These are phyloP conservation scores for Pluvialis apricaria DNA, from an alignment of 2,113 vertebrate genomes.

Conservation along the genomic window DNA sequence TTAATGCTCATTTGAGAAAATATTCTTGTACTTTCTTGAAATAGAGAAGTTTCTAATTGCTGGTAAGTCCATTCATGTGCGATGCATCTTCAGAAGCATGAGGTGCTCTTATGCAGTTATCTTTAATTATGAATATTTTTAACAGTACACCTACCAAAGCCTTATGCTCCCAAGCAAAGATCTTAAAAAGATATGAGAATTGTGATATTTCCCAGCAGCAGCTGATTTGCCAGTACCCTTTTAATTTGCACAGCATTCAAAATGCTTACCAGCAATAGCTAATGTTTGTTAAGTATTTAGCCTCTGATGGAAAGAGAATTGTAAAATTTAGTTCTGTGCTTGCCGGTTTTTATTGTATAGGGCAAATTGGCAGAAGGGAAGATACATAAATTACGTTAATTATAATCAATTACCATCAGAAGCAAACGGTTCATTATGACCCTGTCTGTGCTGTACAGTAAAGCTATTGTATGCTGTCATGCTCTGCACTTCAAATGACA, in stretches of 20 bases:
- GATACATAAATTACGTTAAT: background rate
- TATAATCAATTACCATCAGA: background rate
- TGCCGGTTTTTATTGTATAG: background rate
- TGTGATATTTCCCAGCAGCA: background rate
- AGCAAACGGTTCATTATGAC: background rate
- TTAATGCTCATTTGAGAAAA: background rate
- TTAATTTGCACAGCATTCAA: background rate
- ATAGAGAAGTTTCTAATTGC: background rate
- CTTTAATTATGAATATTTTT: background rate
- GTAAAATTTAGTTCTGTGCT: background rate
- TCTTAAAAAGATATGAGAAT: background rate
- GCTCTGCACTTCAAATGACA: background rate
- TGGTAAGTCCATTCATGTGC: fast-evolving
- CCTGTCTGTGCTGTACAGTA: background rate
- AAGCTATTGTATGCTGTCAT: background rate
- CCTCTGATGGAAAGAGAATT: background rate
- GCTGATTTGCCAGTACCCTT: background rate
- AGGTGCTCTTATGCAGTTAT: background rate
- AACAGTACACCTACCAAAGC: background rate
- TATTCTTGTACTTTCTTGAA: background rate
- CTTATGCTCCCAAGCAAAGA: background rate
- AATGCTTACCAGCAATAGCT: background rate
- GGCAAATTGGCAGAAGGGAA: background rate
- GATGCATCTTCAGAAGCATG: background rate
- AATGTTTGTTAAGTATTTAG: background rate